phyloP scores from a whole-genome alignment of 1,140 invertebrate species.

The Cataglyphis hispanica region DNA sequence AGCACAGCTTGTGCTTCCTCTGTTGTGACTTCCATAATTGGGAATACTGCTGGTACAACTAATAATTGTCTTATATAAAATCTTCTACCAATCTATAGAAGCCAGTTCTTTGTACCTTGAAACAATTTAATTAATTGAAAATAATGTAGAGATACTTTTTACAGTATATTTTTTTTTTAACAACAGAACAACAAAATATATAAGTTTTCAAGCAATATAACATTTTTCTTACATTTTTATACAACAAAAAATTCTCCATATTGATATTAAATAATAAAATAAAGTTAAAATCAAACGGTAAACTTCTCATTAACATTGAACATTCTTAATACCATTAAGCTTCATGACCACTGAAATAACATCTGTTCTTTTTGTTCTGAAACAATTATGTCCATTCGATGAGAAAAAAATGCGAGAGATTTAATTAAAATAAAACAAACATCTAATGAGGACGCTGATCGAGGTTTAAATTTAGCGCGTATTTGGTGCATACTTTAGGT shows the following conservation, averaged over 20 bases:
- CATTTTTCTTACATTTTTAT: neutral
- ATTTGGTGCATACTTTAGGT: conserved; percentile 43
- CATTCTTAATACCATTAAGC: neutral
- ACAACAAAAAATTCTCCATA: neutral
- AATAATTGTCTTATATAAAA: conserved; percentile 8
- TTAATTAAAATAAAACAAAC: neutral
- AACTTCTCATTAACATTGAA: neutral
- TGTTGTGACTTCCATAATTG: conserved; percentile 81
- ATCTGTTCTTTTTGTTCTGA: neutral
- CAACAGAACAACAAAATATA: neutral
- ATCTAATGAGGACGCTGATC: neutral
- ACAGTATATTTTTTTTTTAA: neutral
- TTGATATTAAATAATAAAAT: neutral
- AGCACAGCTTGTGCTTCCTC: conserved; percentile 84
- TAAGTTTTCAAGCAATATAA: neutral
- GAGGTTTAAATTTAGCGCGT: conserved; percentile 81
- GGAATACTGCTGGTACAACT: neutral
- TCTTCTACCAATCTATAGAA: conserved; percentile 34
- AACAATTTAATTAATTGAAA: no score
- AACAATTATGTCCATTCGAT: no score
- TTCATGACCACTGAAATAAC: neutral
- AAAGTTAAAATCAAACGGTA: neutral
- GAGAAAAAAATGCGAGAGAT: neutral
- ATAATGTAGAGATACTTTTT: neutral
- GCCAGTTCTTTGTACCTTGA: conserved; percentile 20